Conservation (phyloP, 2,113 vertebrate genomes). For the Pelecanus crispus region DNA sequence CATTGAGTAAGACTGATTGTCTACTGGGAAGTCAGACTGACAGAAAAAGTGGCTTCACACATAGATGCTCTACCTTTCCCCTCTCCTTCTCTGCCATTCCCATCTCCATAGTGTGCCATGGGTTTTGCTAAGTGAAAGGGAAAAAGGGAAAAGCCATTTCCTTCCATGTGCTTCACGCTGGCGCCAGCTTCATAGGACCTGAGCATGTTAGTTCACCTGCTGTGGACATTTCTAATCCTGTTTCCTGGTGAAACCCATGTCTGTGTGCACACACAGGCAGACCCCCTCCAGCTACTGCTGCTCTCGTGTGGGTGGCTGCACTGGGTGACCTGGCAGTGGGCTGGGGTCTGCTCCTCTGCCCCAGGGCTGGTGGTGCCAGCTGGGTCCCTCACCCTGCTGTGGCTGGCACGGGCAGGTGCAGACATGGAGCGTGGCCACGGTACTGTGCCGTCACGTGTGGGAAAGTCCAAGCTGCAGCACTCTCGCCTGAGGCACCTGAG, state of each 20-base stretch:
- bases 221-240: background rate
- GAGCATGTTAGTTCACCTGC: background rate
- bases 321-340: background rate
- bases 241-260: background rate
- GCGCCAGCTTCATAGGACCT: background rate
- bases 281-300: background rate
- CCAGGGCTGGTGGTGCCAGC: background rate
- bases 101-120: background rate
- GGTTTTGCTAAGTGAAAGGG: background rate
- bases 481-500: background rate
- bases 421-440: rapidly evolving
- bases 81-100: background rate
- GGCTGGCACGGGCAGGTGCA: background rate
- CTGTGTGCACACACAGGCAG: background rate
- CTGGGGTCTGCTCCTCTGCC: background rate
- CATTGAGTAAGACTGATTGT: background rate
- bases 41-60: background rate
- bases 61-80: background rate
- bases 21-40: background rate
- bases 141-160: background rate
- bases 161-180: background rate
- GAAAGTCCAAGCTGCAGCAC: background rate
- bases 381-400: background rate
- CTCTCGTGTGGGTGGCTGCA: background rate
- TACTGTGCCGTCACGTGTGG: rapidly evolving